Evolutionary conservation across 2,888 invertebrate species (phyloP), one percentile per base, ranked within the genome.

Genomic region (Drosophila nr. perissopoda): DNA sequence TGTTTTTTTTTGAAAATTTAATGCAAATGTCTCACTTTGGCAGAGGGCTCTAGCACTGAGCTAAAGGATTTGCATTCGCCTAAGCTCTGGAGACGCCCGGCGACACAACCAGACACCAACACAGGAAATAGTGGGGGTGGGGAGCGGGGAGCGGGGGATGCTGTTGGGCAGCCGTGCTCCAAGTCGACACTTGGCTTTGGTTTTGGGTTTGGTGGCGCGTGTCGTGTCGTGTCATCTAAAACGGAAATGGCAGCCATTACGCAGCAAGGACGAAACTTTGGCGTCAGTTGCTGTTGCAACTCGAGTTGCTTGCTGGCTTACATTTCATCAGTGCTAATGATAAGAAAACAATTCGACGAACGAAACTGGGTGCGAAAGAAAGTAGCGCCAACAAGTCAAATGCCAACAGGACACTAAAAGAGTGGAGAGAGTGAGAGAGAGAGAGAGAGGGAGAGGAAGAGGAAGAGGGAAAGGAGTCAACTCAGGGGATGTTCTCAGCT

Each of bases 301-400:
- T 69, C 2, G 13, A 21, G 69, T 49, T 38, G 56, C 38, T 16
- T 21, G n/a, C 63, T 70, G 89, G 81, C 81, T 88, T 78, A 83
- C 83, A 88, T 88, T 88, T 88, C 86, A 86, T 83, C 82, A 76
- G 87, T 76, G 72, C 82, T 86, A 84, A 86, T 86, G 90, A 87
- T 86, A 89, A 89, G 80, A 86, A 87, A 89, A 86, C 86, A 86
- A 87, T 87, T 81, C 82, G 75, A 75, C 65, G 62, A 60, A 42
- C 25, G 56, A 56, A 40, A 53, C 40, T 36, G 31, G 18, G 38
- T 45, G 45, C 45, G 16, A 34, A 34, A 52, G 36, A 68, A 49
- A 53, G 57, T 31, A 33, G 52, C 29, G 25, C 8, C 13, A 29
- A 48, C 33, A 76, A 77, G 73, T 73, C 74, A 75, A 69, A 78